These are phyloP conservation scores for Archips xylosteana DNA, from an alignment of 2,888 invertebrate species.

Conservation along the genomic window DNA sequence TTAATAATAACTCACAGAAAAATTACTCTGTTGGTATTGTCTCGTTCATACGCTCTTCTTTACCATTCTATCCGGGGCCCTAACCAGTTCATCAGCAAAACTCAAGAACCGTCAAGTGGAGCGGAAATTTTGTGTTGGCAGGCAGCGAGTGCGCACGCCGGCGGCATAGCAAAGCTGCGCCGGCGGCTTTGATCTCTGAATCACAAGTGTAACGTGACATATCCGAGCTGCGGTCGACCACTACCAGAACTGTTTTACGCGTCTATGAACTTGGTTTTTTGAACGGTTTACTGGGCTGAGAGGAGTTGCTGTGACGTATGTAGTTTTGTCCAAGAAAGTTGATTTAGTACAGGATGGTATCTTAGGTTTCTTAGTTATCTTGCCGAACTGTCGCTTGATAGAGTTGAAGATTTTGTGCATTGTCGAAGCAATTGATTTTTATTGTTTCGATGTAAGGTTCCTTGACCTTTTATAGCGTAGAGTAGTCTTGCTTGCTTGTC, in stretches of 20 bases:
- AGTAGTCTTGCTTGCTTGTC: no score
- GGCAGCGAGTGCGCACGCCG: constrained; percentile 61
- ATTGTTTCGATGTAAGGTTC: no score
- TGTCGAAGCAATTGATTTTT: no score
- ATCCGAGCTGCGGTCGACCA: constrained; percentile 65
- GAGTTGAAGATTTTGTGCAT: neutral
- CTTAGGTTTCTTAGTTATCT: neutral
- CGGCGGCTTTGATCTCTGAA: constrained; percentile 69
- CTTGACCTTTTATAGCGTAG: no score
- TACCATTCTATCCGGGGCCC: neutral
- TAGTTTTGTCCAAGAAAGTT: neutral
- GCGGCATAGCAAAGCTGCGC: constrained; percentile 61
- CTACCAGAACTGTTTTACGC: constrained; percentile 64
- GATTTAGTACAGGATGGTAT: neutral
- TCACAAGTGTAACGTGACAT: constrained; percentile 76
- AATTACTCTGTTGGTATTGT: neutral
- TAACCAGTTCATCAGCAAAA: constrained; percentile 27
- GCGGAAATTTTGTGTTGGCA: constrained; percentile 67
- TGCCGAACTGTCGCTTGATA: neutral
- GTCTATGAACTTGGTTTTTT: constrained; percentile 63
- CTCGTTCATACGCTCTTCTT: neutral
- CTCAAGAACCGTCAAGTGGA: constrained; percentile 60
- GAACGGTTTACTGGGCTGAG: constrained; percentile 30
- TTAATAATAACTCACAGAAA: neutral
- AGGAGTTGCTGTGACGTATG: constrained; percentile 7